Evolutionary conservation across 2,888 invertebrate species (phyloP), one percentile per base, ranked within the genome.

Genomic region (Lasioglossum oenotherae): DNA sequence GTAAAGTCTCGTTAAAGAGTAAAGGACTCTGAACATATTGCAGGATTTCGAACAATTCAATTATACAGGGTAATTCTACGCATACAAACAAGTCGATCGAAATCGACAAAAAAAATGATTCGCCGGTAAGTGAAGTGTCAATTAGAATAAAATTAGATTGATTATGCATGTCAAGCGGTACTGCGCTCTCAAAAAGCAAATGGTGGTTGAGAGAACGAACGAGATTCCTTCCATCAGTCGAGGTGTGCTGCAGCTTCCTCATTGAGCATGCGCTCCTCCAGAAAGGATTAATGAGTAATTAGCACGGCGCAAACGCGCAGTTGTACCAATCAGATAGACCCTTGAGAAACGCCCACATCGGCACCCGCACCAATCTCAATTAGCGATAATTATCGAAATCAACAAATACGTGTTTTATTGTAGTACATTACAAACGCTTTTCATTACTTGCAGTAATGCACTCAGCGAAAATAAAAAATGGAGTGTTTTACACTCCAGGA

Each of bases 221-320:
- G 8, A 27, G 53, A 71, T 6, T 44, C 35, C 60, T 46, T 60
- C 19, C 57, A 31, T 35, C 35, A 6, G 10, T 73, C 41, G 4
- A 31, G 72, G 44, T 41, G 14, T 41, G 78, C 44, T 60, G 12
- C 75, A 23, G 12, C 27, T 49, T 69, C 60, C 73, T 81, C 72
- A 64, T 57, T 74, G 90, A 86, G 88, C 89, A 91, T 86, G 91
- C 79, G 88, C 89, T 79, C 69, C 35, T 46, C 41, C 74, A 44
- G 83, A 88, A 91, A 90, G 91, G 90, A 89, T 92, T 92, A 92
- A 92, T 90, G 91, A 92, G 92, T 89, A 92, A 92, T 92, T 92
- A 92, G 83, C 27, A 80, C 74, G 64, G 85, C 85, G 87, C 87
- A 89, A 85, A 81, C 82, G 90, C 92, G 89, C 85, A 85, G 83